Evolutionary conservation across 2,888 invertebrate species (phyloP).

Genomic region (Nasonovia ribisnigri): DNA sequence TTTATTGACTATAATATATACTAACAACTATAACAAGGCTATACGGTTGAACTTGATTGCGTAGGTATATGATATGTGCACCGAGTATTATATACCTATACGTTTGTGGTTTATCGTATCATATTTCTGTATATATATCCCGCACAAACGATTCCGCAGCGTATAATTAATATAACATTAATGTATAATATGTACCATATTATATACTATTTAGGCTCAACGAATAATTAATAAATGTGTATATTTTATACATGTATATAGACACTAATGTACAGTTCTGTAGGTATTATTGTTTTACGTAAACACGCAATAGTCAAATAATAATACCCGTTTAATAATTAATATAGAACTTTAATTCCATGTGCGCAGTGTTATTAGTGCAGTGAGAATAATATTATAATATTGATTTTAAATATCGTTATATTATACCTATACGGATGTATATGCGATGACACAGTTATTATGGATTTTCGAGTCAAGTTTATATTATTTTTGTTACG

Average conservation of each 20-base stretch:
- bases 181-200: too few species aligned
- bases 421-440: neutral
- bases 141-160: neutral
- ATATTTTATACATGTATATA: neutral
- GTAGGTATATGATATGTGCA: neutral
- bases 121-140: neutral
- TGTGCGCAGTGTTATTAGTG: neutral
- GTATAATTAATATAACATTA: neutral
- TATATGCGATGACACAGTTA: neutral
- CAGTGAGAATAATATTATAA: neutral
- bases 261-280: neutral
- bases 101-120: neutral
- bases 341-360: neutral
- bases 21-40: conserved; percentile 2
- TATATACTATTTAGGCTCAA: neutral
- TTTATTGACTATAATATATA: neutral
- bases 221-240: neutral
- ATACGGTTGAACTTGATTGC: conserved; percentile 37
- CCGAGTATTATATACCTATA: too few species aligned
- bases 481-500: neutral
- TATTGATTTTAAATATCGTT: neutral
- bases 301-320: neutral
- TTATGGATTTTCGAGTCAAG: neutral
- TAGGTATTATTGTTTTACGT: neutral
- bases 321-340: neutral